Percentiles rank a stretch among this genome's conserved stretches.
phyloP scores from a whole-genome alignment of 2,888 invertebrate genomes.

The Agonopterix alstromeriana region DNA sequence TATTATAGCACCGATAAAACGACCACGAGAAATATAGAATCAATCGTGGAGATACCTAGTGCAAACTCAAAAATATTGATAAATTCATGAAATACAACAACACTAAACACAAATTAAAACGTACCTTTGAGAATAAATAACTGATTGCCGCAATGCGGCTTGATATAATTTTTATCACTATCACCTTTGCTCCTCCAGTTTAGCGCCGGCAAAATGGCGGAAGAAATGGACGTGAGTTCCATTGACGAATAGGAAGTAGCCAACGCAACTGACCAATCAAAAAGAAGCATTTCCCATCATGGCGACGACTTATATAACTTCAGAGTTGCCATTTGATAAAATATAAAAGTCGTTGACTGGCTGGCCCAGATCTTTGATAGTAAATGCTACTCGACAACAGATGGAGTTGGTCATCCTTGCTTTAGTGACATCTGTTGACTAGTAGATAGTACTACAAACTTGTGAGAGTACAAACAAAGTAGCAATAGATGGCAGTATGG shows the following conservation, averaged over 20 bases:
- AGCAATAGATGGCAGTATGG: conserved; percentile 19
- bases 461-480: neutral
- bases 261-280: conserved; percentile 54
- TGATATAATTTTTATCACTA: conserved; percentile 30
- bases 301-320: conserved; percentile 48
- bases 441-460: conserved; percentile 13
- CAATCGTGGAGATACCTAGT: conserved; percentile 79
- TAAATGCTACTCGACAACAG: conserved; percentile 14
- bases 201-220: conserved; percentile 56
- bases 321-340: conserved; percentile 42
- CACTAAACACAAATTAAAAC: conserved; percentile 2
- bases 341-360: neutral
- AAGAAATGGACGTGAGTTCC: conserved; percentile 28
- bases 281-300: conserved; percentile 42
- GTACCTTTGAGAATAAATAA: conserved; percentile 36
- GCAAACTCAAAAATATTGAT: conserved; percentile 36
- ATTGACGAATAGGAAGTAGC: conserved; percentile 4
- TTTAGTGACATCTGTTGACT: conserved; percentile 23
- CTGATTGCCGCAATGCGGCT: conserved; percentile 61
- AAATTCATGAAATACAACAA: neutral
- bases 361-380: neutral
- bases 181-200: conserved; percentile 15
- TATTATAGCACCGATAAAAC: conserved; percentile 76
- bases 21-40: conserved; percentile 71
- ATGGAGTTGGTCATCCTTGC: conserved; percentile 8